Evolutionary conservation across 2,113 vertebrate species (phyloP), one percentile per base, ranked within the genome.

Genomic region (Suricata suricatta): DNA sequence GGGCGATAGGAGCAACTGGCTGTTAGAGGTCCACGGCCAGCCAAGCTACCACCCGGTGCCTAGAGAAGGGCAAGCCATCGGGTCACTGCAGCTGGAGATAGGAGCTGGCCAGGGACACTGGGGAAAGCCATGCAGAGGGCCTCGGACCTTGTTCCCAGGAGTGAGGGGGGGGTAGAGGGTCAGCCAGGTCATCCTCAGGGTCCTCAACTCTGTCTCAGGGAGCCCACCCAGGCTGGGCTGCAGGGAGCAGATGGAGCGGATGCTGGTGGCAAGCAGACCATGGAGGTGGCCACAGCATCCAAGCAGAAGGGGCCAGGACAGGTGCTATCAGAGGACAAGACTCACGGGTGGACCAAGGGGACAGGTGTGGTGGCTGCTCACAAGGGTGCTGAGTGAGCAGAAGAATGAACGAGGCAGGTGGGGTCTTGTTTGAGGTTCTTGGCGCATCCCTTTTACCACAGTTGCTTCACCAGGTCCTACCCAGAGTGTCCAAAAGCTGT

Each of bases 241-340:
- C 0, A 60, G 21, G 14, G 47, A 2, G 74, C 0, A 0, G 44
- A 19, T 1, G 27, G 47, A 60, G 2, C 8, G 33, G 16, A 54
- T 54, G 1, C 6, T 9, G 25, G 38, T 64, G 8, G 60, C 50
- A 7, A 13, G 60, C 8, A 10, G n/a, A 13, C 41, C 52, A 1
- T 0, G 0, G 0, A 50, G 17, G 14, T 1, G 0, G 0, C 21
- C 5, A 50, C 68, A 7, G 31, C 64, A 15, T 8, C 72, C 1
- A 3, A 15, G 23, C 38, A 44, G 38, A 74, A 27, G 12, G 25
- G 72, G 71, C 38, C 71, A 13, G 38, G 23, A 74, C 47, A 31
- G 47, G 13, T 2, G 16, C 64, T 1, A 11, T 29, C 17, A 31
- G 21, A 44, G 25, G 11, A 52, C 19, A 23, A 7, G 23, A 33